Conservation (phyloP, 2,113 vertebrate genomes). For the Barbus barbus region DNA sequence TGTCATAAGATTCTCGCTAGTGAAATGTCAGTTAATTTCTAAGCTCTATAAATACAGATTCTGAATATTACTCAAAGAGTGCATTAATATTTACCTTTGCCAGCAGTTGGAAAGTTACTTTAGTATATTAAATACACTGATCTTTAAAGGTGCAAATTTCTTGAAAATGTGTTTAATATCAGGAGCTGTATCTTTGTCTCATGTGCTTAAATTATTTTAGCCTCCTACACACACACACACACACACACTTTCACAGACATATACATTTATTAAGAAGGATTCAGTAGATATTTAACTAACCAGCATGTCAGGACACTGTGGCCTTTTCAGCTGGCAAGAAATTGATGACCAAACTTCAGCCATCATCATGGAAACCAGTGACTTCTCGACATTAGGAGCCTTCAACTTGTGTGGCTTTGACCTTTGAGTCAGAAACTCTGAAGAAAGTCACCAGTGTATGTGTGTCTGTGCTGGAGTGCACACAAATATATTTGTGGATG, state of each 20-base stretch:
- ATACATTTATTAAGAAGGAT: conserved; percentile 12
- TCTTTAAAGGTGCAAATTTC: not conserved
- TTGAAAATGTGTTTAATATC: not conserved
- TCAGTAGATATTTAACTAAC: conserved; percentile 36
- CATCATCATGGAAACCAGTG: conserved; percentile 73
- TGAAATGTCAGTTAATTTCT: conserved; percentile 27
- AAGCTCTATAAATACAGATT: conserved; percentile 13
- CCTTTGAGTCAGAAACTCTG: conserved; percentile 44
- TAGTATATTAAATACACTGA: conserved; percentile 12
- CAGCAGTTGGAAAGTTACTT: not conserved
- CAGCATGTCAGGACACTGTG: conserved; percentile 59
- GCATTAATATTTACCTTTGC: conserved; percentile 17
- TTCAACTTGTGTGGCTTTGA: conserved; percentile 50
- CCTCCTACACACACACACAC: not conserved
- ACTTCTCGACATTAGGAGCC: conserved; percentile 71
- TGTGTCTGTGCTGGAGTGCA: conserved; percentile 5
- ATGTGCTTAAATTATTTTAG: not conserved
- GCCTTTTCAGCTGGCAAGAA: conserved; percentile 68
- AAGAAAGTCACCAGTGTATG: conserved; percentile 25
- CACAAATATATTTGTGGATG: conserved; percentile 14
- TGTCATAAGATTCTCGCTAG: conserved; percentile 5
- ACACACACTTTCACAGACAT: conserved; percentile 1
- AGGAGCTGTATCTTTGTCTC: not conserved
- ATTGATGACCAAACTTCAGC: conserved; percentile 67
- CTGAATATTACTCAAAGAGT: conserved; percentile 1